phyloP scores from a whole-genome alignment of 1,140 invertebrate species.

The Drosophila santomea region DNA sequence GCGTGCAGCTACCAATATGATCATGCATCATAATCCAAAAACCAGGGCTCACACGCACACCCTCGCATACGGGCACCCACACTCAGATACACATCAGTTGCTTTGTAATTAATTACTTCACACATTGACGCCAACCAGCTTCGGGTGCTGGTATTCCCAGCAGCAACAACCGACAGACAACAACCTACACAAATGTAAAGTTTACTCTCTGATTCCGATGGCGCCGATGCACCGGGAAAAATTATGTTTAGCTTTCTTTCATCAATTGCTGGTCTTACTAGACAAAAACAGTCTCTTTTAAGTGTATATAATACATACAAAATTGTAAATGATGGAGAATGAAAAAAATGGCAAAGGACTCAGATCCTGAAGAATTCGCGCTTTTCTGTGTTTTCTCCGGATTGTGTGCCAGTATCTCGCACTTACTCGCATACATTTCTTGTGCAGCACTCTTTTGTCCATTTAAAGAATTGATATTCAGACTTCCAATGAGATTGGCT shows the following conservation, averaged over 20 bases:
- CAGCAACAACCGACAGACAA: slow-evolving; percentile 6
- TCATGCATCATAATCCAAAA: slow-evolving; percentile 82
- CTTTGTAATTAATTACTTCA: slow-evolving; percentile 83
- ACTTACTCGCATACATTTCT: too few species aligned
- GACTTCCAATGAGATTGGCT: too few species aligned
- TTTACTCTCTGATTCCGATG: slow-evolving; percentile 59
- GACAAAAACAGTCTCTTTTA: too few species aligned
- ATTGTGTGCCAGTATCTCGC: too few species aligned
- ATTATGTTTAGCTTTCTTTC: neutral
- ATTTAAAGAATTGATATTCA: too few species aligned
- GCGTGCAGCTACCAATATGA: slow-evolving; percentile 73
- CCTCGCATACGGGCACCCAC: slow-evolving; percentile 21
- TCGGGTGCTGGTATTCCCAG: slow-evolving; percentile 49
- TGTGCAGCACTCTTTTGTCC: too few species aligned
- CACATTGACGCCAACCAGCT: slow-evolving; percentile 75
- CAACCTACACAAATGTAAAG: slow-evolving; percentile 55
- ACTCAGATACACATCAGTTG: slow-evolving; percentile 78
- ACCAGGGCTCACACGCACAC: slow-evolving; percentile 49
- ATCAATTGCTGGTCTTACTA: too few species aligned
- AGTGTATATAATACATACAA: too few species aligned
- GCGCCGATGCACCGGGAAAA: slow-evolving; percentile 14
- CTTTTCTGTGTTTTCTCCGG: too few species aligned
- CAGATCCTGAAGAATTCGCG: too few species aligned
- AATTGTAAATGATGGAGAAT: too few species aligned
- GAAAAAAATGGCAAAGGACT: too few species aligned